These are phyloP conservation scores for Corella eumyota DNA, from an alignment of 23 tunicate genomes.

Conservation along the genomic window DNA sequence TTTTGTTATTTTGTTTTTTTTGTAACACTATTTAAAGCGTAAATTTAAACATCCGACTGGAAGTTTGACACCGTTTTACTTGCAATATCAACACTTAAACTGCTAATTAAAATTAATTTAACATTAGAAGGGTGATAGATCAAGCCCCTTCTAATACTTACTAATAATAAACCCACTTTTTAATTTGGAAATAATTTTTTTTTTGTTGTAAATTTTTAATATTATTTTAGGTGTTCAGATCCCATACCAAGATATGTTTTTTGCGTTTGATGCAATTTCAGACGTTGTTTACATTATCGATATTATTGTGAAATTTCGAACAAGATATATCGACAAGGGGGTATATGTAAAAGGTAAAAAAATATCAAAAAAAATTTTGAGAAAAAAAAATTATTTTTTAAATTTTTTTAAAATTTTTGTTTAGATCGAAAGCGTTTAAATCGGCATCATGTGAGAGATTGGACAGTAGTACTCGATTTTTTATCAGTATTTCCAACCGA, in stretches of 20 bases:
- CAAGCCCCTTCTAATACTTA: no score
- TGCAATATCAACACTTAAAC: no score
- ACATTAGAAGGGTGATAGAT: not conserved
- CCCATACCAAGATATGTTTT: constrained; percentile 48
- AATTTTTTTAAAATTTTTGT: no score
- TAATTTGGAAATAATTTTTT: not conserved
- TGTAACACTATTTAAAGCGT: no score
- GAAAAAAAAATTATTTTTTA: not conserved
- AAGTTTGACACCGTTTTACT: no score
- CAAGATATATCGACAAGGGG: constrained; percentile 41
- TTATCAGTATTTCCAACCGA: constrained; percentile 72
- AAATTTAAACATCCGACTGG: no score
- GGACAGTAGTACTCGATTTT: constrained; percentile 60
- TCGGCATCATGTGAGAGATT: constrained; percentile 32
- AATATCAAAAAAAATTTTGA: not conserved
- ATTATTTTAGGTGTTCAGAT: constrained; percentile 56
- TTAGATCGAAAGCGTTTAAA: constrained; percentile 1
- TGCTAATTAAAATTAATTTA: no score
- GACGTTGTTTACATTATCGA: constrained; percentile 58
- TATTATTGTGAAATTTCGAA: constrained; percentile 65
- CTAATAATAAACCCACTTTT: no score
- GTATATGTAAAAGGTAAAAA: constrained; percentile 32
- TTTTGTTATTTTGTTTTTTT: no score
- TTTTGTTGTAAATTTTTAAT: not conserved
- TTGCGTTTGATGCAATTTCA: constrained; percentile 55